These are phyloP conservation scores for Chorisops tibialis DNA, from an alignment of 2,888 invertebrate species.

Conservation along the genomic window DNA sequence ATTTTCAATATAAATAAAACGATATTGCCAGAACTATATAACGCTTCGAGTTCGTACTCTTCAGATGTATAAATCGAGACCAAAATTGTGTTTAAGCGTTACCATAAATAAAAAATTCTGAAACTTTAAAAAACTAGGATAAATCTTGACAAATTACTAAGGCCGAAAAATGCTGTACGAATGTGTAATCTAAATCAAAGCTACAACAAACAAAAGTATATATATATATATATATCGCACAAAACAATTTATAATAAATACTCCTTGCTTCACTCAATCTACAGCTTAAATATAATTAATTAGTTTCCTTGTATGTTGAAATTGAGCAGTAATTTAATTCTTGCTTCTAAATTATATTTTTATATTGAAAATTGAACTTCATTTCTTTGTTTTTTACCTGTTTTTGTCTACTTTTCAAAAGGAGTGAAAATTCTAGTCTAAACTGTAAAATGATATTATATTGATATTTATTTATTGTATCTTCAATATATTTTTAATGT, in stretches of 20 bases:
- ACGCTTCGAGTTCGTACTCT: too few species aligned
- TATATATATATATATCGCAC: too few species aligned
- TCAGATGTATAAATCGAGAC: not conserved
- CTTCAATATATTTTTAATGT: too few species aligned
- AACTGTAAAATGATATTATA: not conserved
- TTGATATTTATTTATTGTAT: not conserved
- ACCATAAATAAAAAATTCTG: not conserved
- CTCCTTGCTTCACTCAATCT: too few species aligned
- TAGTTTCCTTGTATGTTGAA: too few species aligned
- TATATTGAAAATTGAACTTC: not conserved
- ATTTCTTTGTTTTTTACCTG: not conserved
- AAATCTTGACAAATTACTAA: not conserved
- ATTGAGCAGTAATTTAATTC: too few species aligned
- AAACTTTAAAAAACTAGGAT: too few species aligned
- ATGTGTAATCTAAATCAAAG: not conserved
- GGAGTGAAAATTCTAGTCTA: slow-evolving; percentile 26
- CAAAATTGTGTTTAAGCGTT: not conserved
- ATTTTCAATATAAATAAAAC: too few species aligned
- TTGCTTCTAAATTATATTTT: not conserved
- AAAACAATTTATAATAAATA: too few species aligned
- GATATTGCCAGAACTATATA: not conserved
- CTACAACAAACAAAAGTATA: too few species aligned
- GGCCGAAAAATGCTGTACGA: not conserved
- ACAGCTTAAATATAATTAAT: slow-evolving; percentile 1
- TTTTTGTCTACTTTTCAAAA: not conserved